Conservation (phyloP, 2,888 invertebrate genomes). For the Tethea ocularis region DNA sequence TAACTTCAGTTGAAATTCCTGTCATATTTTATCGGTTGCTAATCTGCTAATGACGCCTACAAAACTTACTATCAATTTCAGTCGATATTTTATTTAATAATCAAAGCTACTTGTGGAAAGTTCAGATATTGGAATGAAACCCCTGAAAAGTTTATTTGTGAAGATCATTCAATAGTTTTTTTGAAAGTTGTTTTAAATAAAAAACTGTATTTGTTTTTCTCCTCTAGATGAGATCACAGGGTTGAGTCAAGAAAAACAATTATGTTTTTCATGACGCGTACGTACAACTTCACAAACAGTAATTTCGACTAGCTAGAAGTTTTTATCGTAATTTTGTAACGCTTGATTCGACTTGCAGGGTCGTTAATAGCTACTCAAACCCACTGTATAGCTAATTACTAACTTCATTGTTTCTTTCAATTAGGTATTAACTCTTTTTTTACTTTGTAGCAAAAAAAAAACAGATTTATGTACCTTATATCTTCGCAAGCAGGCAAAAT, state of each 20-base stretch:
- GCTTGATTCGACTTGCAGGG: conserved; percentile 49
- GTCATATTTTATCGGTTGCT: not conserved
- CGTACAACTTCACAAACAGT: conserved; percentile 22
- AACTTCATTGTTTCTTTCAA: conserved; percentile 28
- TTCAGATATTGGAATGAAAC: too few species aligned
- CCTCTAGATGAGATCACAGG: conserved; percentile 36
- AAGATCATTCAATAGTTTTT: not conserved
- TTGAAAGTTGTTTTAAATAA: not conserved
- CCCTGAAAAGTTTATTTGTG: too few species aligned
- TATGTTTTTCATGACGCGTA: conserved; percentile 34
- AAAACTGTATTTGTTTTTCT: conserved; percentile 20
- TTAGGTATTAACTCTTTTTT: conserved; percentile 4
- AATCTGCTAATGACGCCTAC: not conserved
- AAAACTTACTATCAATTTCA: not conserved
- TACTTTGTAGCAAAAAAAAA: not conserved
- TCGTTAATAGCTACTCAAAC: conserved; percentile 35
- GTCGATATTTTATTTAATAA: too few species aligned
- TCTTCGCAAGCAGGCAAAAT: not conserved
- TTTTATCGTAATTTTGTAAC: conserved; percentile 57
- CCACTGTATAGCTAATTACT: conserved; percentile 34
- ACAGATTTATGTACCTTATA: not conserved
- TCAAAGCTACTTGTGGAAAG: too few species aligned
- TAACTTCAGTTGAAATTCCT: not conserved
- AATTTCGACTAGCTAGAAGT: conserved; percentile 36
- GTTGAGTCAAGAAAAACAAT: conserved; percentile 47